Conservation (phyloP, 2,797 vertebrate genomes). For the Champsocephalus esox region DNA sequence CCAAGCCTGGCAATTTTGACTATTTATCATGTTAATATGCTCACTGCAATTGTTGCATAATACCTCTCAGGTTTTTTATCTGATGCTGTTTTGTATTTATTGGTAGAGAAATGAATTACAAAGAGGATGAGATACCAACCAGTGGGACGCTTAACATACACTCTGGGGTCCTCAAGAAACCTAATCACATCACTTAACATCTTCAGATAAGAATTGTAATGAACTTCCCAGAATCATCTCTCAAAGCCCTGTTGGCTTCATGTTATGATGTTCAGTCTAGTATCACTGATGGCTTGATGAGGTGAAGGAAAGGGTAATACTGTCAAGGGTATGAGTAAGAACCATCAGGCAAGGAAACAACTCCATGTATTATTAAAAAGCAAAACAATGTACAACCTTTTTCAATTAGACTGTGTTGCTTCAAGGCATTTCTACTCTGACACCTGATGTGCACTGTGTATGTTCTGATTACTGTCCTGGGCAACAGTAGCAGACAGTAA, state of each 20-base stretch:
- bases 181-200: slow-evolving; percentile 75
- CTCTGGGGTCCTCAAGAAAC: slow-evolving; percentile 65
- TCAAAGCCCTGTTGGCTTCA: slow-evolving; percentile 52
- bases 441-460: not conserved
- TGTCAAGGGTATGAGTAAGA: slow-evolving; percentile 14
- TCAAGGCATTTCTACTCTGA: slow-evolving; percentile 5
- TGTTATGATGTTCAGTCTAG: slow-evolving; percentile 36
- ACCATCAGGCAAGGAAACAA: slow-evolving; percentile 17
- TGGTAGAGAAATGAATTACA: slow-evolving; percentile 73
- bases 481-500: not conserved
- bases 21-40: slow-evolving; percentile 57
- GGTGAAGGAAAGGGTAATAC: slow-evolving; percentile 20
- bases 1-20: slow-evolving; percentile 34
- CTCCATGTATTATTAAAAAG: not conserved
- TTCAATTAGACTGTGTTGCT: slow-evolving; percentile 8
- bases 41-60: slow-evolving; percentile 65
- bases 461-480: not conserved
- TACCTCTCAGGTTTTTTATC: slow-evolving; percentile 66
- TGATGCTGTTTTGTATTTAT: slow-evolving; percentile 41
- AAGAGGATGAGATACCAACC: slow-evolving; percentile 70
- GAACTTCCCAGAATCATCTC: slow-evolving; percentile 66
- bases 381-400: not conserved
- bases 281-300: slow-evolving; percentile 32
- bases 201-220: slow-evolving; percentile 76
- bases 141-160: slow-evolving; percentile 58